Conservation (phyloP, 2,113 vertebrate species). For the Perccottus glenii region DNA sequence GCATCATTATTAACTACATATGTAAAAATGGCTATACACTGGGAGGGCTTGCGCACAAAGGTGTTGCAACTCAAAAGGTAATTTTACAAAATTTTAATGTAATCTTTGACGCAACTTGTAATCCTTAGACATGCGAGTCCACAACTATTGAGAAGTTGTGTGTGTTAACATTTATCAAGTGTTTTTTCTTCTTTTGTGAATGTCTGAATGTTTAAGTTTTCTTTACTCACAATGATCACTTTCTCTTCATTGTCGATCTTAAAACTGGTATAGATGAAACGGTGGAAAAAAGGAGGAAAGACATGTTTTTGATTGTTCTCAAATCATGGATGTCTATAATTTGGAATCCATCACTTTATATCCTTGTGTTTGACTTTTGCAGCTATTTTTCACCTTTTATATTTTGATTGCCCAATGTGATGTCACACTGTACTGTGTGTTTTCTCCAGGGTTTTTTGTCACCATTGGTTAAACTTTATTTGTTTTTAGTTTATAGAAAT, state of each 20-base stretch:
- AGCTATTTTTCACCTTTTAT: not conserved
- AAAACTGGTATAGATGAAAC: constrained; percentile 46
- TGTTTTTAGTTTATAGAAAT: constrained; percentile 35
- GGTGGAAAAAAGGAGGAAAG: constrained; percentile 23
- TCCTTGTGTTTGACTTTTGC: not conserved
- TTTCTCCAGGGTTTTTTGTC: constrained; percentile 52
- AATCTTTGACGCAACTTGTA: constrained; percentile 57
- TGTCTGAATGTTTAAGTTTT: constrained; percentile 59
- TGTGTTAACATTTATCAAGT: constrained; percentile 61
- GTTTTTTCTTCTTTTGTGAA: constrained; percentile 58
- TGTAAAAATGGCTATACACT: constrained; percentile 34
- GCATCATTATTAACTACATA: constrained; percentile 35
- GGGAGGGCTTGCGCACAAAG: constrained; percentile 53
- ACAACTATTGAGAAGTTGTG: constrained; percentile 48
- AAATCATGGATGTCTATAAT: constrained; percentile 70
- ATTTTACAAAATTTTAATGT: constrained; percentile 42
- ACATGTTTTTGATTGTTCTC: constrained; percentile 60
- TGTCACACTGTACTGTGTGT: constrained; percentile 34
- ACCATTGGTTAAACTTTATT: constrained; percentile 47
- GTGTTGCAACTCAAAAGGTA: constrained; percentile 44
- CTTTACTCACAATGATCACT: constrained; percentile 25
- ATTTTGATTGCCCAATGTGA: constrained; percentile 13
- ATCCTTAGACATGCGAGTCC: constrained; percentile 52
- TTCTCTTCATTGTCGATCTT: constrained; percentile 42
- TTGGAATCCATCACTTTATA: constrained; percentile 14